These are phyloP conservation scores for Linepithema humile DNA, from an alignment of 1,140 invertebrate species.

Conservation along the genomic window DNA sequence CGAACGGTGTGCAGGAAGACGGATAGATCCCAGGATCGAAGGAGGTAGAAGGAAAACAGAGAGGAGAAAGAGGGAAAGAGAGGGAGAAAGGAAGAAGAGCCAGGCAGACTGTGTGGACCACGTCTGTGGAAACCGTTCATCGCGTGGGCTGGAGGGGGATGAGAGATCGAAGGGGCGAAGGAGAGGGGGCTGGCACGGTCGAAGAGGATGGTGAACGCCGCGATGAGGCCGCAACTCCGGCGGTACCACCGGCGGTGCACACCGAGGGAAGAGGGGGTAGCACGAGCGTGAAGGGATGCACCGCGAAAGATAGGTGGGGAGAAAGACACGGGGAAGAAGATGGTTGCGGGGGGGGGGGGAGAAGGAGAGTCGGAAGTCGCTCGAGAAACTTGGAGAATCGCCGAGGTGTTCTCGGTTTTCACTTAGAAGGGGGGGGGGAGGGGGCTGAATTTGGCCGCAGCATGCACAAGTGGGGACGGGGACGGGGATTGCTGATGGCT, in stretches of 20 bases:
- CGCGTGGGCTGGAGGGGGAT: not conserved
- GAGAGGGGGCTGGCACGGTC: constrained; percentile 21
- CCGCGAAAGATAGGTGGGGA: not conserved
- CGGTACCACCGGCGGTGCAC: constrained; percentile 17
- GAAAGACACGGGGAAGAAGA: constrained; percentile 46
- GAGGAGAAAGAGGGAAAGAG: constrained; percentile 17
- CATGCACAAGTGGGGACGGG: not conserved
- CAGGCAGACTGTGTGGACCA: constrained; percentile 30
- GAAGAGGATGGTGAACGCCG: constrained; percentile 39
- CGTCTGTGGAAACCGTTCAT: constrained; percentile 57
- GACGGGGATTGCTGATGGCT: not conserved
- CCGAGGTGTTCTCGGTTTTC: constrained; percentile 42
- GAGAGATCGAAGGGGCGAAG: constrained; percentile 49
- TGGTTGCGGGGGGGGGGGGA: constrained; percentile 1
- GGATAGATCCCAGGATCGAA: constrained; percentile 52
- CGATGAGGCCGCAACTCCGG: constrained; percentile 64
- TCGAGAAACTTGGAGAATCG: constrained; percentile 32
- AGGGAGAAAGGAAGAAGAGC: constrained; percentile 49
- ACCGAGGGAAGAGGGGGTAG: not conserved
- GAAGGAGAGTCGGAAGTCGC: constrained; percentile 18
- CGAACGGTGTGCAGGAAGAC: constrained; percentile 19
- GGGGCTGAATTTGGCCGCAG: not conserved
- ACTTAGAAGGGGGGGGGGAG: constrained; percentile 10
- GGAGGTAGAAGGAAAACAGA: constrained; percentile 25
- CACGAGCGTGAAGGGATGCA: constrained; percentile 8